These are phyloP conservation scores for Schizotus pectinicornis DNA, from an alignment of 2,888 invertebrate genomes.

Conservation along the genomic window DNA sequence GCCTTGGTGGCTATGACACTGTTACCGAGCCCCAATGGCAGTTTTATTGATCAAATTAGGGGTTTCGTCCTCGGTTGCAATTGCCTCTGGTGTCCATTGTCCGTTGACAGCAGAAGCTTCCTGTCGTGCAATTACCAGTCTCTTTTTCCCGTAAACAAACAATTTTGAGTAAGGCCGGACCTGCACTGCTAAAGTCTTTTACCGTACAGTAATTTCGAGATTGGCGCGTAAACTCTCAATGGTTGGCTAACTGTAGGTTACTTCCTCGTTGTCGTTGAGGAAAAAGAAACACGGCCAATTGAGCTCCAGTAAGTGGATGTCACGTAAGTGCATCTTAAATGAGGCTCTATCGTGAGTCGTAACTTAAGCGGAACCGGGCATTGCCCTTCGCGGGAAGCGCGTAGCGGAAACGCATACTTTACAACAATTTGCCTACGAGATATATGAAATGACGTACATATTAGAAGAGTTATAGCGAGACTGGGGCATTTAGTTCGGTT, in stretches of 20 bases:
- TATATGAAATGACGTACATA: conserved; percentile 36
- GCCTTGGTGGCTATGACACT: no score
- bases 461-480: conserved; percentile 26
- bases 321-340: conserved; percentile 32
- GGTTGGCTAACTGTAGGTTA: background rate
- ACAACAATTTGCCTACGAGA: conserved; percentile 51
- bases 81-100: no score
- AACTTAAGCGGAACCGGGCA: conserved; percentile 45
- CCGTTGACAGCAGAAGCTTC: no score
- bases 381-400: conserved; percentile 46
- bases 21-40: no score
- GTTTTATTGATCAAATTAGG: no score
- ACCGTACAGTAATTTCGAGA: no score
- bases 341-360: conserved; percentile 31
- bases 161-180: no score
- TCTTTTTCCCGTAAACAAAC: no score
- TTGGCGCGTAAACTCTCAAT: no score
- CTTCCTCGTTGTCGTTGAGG: conserved; percentile 4
- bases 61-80: no score
- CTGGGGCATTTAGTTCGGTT: conserved; percentile 15
- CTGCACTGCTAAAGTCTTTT: no score
- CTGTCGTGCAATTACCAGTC: no score
- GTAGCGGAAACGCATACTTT: conserved; percentile 50
- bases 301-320: conserved; percentile 19
- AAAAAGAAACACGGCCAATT: conserved; percentile 12